Base-by-base conservation (phyloP, 64 coral and sea anemone genomes). In the Acropora tenuis region DNA sequence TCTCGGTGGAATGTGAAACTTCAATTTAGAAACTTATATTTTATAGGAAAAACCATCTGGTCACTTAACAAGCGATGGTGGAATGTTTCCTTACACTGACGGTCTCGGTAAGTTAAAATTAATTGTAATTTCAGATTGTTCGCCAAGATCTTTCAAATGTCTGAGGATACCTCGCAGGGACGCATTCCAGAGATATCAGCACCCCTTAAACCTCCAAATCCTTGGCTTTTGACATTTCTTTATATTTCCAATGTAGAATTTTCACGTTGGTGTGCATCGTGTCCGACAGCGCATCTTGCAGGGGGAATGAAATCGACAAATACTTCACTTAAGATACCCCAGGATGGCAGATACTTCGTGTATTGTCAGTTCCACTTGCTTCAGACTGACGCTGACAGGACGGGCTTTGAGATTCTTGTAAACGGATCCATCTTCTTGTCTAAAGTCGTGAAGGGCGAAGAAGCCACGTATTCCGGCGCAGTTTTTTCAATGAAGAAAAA, bases 221-320 rank as follows among this genome's bases (percentile, higher is more conserved):
- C 30, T 30, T 30, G 30, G 30, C 30, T 30, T 30, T 5, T 55
- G 52, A 55, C 41, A 46, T 46, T 78, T 48, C 49, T 7, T 18
- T n/a, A 3, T 78, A 15, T 17, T 75, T 75, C 0, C 73, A 48
- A 6, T n/a, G 15, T 46, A 84, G 82, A 84, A 69, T 84, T 69
- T 20, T 84, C 82, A 2, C 82, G 82, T 67, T 84, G 82, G 82
- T 84, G 82, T 69, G 47, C 82, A 2, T 20, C 61, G 17, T 84
- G 82, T 42, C 61, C 61, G 5, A 84, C 61, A n/a, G 65, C 82
- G 7, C 82, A 84, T 84, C 61, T 84, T 18, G 61, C 82, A 8
- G 82, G 82, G 45, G 82, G 82, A 30, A 69, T 84, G 45, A 84
- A 71, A 71, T 84, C 82, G n/a, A 69, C 82, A 8, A 84, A 84